Evolutionary conservation across 2,888 invertebrate species (phyloP).

Genomic region (Lacanobia oleracea): DNA sequence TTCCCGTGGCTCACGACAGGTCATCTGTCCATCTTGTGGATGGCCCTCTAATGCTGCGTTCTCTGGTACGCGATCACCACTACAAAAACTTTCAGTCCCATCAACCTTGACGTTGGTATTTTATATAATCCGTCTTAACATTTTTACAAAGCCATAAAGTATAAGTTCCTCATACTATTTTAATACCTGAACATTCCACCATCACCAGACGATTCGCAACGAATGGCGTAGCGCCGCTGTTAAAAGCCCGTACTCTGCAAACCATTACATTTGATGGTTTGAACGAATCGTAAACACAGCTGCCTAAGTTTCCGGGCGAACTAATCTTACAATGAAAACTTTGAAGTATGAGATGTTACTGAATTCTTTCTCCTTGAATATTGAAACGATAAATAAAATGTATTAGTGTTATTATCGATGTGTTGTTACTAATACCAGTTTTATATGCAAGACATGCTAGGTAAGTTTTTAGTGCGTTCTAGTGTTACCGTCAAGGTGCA

Average conservation of each 20-base stretch:
- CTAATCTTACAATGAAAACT: slow-evolving; percentile 37
- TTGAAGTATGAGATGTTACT: slow-evolving; percentile 34
- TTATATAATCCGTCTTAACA: background rate
- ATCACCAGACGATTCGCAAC: slow-evolving; percentile 30
- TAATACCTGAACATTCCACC: slow-evolving; percentile 30
- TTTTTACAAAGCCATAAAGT: background rate
- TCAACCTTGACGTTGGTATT: too few species aligned
- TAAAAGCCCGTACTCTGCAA: slow-evolving; percentile 33
- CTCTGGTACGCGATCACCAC: background rate
- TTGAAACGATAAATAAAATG: slow-evolving; percentile 24
- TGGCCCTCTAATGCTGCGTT: background rate
- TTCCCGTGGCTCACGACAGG: background rate
- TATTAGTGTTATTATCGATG: slow-evolving; percentile 23
- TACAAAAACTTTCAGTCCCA: background rate
- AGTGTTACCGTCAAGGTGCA: slow-evolving; percentile 18
- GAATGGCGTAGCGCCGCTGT: slow-evolving; percentile 44
- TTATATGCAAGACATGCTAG: background rate
- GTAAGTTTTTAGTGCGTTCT: background rate
- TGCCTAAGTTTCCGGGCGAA: slow-evolving; percentile 40
- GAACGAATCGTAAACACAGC: slow-evolving; percentile 59
- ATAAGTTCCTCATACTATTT: slow-evolving; percentile 2
- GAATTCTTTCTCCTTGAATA: slow-evolving; percentile 22
- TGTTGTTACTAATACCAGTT: slow-evolving; percentile 8
- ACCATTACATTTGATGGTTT: slow-evolving; percentile 55
- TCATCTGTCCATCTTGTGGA: background rate